phyloP scores from a whole-genome alignment of 2,113 vertebrate species.

The Tichodroma muraria region DNA sequence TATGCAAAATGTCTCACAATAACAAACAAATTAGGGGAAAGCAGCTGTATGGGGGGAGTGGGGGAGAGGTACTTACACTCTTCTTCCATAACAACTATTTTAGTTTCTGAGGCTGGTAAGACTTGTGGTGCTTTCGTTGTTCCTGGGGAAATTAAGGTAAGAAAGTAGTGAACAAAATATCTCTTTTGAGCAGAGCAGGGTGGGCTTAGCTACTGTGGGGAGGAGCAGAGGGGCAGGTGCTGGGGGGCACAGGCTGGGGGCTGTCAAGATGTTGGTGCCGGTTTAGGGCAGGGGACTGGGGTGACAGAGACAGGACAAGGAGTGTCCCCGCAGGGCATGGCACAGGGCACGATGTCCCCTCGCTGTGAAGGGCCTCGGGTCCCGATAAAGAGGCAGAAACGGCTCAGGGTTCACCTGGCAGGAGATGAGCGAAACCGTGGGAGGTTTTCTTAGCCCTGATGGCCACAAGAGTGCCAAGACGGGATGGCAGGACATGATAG shows the following conservation, averaged over 20 bases:
- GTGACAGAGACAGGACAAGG: background rate
- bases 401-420: background rate
- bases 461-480: background rate
- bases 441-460: background rate
- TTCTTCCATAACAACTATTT: constrained; percentile 70
- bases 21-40: background rate
- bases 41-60: background rate
- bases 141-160: constrained; percentile 68
- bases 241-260: background rate
- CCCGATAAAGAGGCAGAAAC: background rate
- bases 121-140: constrained; percentile 65
- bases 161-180: constrained; percentile 60
- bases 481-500: background rate
- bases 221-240: background rate
- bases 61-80: constrained; percentile 59
- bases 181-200: background rate
- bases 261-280: background rate
- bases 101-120: constrained; percentile 68
- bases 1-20: background rate
- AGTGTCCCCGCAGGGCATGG: background rate
- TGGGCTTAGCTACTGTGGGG: background rate
- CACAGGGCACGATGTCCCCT: background rate
- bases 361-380: background rate
- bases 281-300: background rate
- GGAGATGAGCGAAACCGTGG: accelerated